Base-by-base conservation (phyloP, 2,888 invertebrate species). In the Drosophila prostipennis region DNA sequence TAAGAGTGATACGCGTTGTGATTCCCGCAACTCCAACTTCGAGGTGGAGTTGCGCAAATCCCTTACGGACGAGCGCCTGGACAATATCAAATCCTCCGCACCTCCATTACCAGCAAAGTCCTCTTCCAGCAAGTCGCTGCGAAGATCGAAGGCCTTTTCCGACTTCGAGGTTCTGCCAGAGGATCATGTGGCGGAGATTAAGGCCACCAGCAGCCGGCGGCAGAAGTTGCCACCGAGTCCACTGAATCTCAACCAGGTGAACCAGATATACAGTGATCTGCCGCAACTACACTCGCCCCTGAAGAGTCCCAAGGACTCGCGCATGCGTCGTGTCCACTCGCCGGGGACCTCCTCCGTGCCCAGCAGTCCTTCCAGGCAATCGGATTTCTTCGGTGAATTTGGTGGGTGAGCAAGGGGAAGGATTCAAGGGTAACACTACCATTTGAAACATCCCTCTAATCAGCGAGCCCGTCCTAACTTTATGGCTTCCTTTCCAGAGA, bases 301-400 rank as follows among this genome's bases (percentile, higher is more conserved):
- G 1, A 91, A 89, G 77, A 90, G 90, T 72, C 89, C 91, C 32
- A 87, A 90, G 78, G 89, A 90, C 54, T 78, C 84, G 29, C 83
- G 89, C 13, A 96, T 69, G 95, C 96, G 91, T 93, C 95, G 86
- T 95, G 95, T 91, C 11, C 79, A 82, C 64, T 91, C 91, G 0
- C 91, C 91, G n/a, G 92, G 90, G 34, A 91, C 91, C 77, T 92
- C 91, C 13, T 95, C 95, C 6, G 94, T 95, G 16, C 95, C 96
- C 1, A 95, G 95, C 65, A 95, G 95, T 88, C 95, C 95, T 0
- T 94, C 93, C 76, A 92, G 94, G 76, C 93, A 94, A 80, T 94
- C 94, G 23, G 94, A 94, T 42, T 95, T 95, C 92, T 94, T 94
- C 90, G 94, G 94, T 68, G 95, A 95, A 90, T 93, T 93, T 88